Evolutionary conservation across 2,797 vertebrate species (phyloP).

Genomic region (Manis javanica): DNA sequence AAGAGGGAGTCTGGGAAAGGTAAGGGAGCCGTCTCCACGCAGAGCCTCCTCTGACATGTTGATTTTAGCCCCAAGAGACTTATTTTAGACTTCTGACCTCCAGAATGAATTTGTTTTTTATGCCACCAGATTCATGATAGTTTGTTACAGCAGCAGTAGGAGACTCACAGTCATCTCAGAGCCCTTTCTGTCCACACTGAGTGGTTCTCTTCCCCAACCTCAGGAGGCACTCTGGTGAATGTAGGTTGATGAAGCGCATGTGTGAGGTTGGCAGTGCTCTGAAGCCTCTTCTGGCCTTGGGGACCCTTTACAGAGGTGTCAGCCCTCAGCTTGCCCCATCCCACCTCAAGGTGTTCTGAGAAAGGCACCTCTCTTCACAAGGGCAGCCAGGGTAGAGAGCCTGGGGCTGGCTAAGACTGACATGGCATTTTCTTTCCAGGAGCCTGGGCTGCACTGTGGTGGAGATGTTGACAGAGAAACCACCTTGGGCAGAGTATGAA

Average conservation of each 20-base stretch:
- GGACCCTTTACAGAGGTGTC: neutral
- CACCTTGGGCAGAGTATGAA: slow-evolving; percentile 98
- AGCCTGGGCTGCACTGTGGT: slow-evolving; percentile 98
- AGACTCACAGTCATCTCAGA: neutral
- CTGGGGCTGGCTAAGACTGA: slow-evolving; percentile 2
- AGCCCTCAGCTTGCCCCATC: neutral
- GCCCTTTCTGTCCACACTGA: neutral
- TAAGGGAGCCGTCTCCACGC: neutral
- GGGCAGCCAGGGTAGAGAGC: neutral
- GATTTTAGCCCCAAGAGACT: neutral
- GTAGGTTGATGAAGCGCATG: neutral
- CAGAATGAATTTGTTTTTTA: neutral
- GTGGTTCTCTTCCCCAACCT: neutral
- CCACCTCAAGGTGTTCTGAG: neutral
- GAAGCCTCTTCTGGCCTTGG: neutral
- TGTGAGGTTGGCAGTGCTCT: neutral
- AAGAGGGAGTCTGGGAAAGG: neutral
- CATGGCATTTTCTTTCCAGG: slow-evolving; percentile 85
- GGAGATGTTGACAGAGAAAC: slow-evolving; percentile 99
- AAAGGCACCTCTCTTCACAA: neutral
- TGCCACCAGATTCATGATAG: neutral
- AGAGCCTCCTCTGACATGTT: neutral
- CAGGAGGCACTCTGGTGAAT: neutral
- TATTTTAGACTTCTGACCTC: neutral
- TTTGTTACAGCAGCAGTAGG: neutral